Evolutionary conservation across 2,888 invertebrate genomes (phyloP).

Genomic region (Lissonota sp.): DNA sequence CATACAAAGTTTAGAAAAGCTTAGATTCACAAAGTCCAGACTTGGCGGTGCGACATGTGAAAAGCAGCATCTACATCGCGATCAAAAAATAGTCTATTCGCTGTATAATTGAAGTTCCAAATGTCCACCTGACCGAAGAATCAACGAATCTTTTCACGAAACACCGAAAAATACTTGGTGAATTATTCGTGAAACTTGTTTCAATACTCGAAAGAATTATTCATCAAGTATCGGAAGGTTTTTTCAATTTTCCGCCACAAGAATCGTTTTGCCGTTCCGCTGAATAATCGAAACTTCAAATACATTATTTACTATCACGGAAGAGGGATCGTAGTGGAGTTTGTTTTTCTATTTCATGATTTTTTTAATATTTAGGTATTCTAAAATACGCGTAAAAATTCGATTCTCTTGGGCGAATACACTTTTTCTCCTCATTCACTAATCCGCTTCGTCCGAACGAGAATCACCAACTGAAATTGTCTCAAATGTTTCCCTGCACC

Average conservation of each 20-base stretch:
- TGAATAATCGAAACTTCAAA: no score
- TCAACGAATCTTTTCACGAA: no score
- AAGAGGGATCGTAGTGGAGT: background rate
- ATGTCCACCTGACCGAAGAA: no score
- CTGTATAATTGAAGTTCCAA: conserved; percentile 34
- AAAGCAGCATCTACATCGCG: conserved; percentile 70
- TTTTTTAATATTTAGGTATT: conserved; percentile 9
- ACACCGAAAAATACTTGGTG: no score
- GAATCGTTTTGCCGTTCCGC: no score
- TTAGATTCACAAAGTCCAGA: conserved; percentile 51
- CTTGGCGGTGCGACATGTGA: conserved; percentile 59
- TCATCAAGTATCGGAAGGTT: no score
- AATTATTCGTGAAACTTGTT: no score
- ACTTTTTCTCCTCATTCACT: conserved; percentile 3
- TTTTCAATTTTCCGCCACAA: no score
- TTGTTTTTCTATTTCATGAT: background rate
- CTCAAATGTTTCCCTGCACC: conserved; percentile 65
- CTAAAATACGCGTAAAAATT: conserved; percentile 5
- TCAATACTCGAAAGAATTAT: no score
- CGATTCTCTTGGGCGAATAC: conserved; percentile 24
- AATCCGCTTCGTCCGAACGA: conserved; percentile 17
- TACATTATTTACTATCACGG: no score
- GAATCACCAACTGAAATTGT: conserved; percentile 44
- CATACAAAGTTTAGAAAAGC: conserved; percentile 76
- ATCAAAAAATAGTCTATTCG: conserved; percentile 76